Evolutionary conservation across 2,113 vertebrate species (phyloP).

Genomic region (Halichoerus grypus): DNA sequence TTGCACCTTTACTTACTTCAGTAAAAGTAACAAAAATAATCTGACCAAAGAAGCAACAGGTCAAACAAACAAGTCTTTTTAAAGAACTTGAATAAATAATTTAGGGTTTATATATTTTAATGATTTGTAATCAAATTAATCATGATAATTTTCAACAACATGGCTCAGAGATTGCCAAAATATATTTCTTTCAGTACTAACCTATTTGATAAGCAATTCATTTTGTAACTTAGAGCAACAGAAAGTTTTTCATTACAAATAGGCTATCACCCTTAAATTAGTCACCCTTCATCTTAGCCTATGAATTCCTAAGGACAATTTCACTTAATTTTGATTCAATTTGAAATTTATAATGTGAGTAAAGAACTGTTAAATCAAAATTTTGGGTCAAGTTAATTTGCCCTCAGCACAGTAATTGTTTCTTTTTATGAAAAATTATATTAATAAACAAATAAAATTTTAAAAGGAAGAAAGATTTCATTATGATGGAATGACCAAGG

Average conservation of each 20-base stretch:
- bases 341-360: constrained; percentile 43
- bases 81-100: neutral
- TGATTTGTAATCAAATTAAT: constrained; percentile 10
- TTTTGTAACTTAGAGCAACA: constrained; percentile 22
- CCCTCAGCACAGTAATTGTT: neutral
- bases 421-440: neutral
- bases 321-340: constrained; percentile 36
- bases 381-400: constrained; percentile 5
- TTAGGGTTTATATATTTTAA: neutral
- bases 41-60: neutral
- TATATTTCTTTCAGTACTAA: constrained; percentile 34
- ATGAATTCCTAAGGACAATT: neutral
- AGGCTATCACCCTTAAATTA: constrained; percentile 18
- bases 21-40: constrained; percentile 42
- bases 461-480: neutral
- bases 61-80: neutral
- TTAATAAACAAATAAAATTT: constrained; percentile 10
- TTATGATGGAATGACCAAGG: neutral
- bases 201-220: neutral
- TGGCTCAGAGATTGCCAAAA: neutral
- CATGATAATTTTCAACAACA: neutral
- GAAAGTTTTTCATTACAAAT: constrained; percentile 29
- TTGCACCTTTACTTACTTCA: neutral
- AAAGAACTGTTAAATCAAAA: neutral
- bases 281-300: neutral